Percentiles rank a stretch among this genome's conserved stretches.
phyloP scores from a whole-genome alignment of 2,797 vertebrate species.

The Alectoris magna region DNA sequence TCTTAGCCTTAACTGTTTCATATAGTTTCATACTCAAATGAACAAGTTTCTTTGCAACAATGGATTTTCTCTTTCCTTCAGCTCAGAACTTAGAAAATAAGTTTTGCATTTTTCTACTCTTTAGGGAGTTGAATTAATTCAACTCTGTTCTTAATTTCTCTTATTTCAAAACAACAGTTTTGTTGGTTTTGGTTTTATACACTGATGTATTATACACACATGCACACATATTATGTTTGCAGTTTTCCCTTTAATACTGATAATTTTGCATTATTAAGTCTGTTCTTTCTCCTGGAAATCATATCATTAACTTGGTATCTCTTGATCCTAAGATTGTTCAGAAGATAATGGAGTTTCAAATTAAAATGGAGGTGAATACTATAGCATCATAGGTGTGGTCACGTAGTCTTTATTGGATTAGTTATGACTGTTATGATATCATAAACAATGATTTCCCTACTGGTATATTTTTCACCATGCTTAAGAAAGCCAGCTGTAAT shows the following conservation, averaged over 20 bases:
- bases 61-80: background rate
- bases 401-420: background rate
- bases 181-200: background rate
- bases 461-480: background rate
- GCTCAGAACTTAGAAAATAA: background rate
- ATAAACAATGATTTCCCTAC: background rate
- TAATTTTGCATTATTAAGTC: background rate
- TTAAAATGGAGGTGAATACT: background rate
- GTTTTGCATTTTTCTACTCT: background rate
- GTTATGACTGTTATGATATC: background rate
- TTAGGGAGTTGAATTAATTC: background rate
- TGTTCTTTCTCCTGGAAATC: background rate
- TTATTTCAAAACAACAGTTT: background rate
- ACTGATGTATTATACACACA: background rate
- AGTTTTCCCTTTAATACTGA: background rate
- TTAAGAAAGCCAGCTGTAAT: background rate
- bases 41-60: background rate
- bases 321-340: background rate
- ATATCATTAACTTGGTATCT: background rate
- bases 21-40: background rate
- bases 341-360: background rate
- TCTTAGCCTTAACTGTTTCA: conserved; percentile 8
- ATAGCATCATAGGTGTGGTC: background rate
- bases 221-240: background rate
- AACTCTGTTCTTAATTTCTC: background rate